Percentiles rank a stretch among this genome's conserved stretches.
Conservation (phyloP, 2,113 vertebrate genomes). For the Ailurus styani region DNA sequence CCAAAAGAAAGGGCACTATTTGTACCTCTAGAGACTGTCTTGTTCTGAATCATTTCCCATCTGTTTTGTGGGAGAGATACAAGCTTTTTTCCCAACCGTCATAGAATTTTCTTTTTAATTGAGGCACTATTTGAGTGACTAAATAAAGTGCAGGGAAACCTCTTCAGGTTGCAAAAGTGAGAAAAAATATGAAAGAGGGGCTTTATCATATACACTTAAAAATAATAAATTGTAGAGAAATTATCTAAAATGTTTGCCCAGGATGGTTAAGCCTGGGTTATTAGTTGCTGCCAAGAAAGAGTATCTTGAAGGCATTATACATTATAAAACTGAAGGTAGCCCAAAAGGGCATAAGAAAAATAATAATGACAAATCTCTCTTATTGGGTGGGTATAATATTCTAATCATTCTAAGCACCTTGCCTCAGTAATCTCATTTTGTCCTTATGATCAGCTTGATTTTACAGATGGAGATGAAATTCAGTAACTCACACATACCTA, state of each 20-base stretch:
- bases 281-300: not conserved
- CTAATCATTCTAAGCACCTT: not conserved
- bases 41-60: constrained; percentile 42
- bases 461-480: not conserved
- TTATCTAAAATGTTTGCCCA: not conserved
- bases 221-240: not conserved
- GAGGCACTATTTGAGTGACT: not conserved
- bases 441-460: not conserved
- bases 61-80: constrained; percentile 39
- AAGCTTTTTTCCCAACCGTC: not conserved
- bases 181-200: not conserved
- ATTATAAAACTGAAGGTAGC: not conserved
- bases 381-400: not conserved
- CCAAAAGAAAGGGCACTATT: not conserved
- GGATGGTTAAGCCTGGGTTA: no score
- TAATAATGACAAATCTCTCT: not conserved
- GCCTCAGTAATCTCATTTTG: not conserved
- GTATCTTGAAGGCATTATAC: not conserved
- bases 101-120: constrained; percentile 6
- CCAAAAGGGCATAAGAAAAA: not conserved
- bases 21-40: constrained; percentile 20
- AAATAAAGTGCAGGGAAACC: not conserved
- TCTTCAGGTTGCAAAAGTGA: not conserved
- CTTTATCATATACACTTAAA: not conserved
- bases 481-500: not conserved